A percentile compares a stretch with the other conserved stretches of the same genome.
Evolutionary conservation across 2,797 vertebrate species (phyloP).

Genomic region (Salmo trutta): DNA sequence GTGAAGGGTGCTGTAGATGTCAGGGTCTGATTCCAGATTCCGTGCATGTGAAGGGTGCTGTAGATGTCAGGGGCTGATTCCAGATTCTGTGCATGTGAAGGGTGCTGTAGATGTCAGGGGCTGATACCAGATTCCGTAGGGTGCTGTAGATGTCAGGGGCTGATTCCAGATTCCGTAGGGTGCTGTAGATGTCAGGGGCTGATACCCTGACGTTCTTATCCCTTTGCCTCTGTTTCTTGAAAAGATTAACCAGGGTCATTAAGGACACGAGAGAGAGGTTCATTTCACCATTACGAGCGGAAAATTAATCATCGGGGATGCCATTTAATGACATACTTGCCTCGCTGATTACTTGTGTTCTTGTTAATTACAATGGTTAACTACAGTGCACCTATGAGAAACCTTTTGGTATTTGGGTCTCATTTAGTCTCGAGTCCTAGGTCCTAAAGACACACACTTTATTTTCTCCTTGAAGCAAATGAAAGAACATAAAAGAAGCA

Average conservation of each 20-base stretch:
- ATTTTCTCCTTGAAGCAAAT: slow-evolving; percentile 74
- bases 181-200: slow-evolving; percentile 15
- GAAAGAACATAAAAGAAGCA: slow-evolving; percentile 77
- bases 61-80: too few species aligned
- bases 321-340: slow-evolving; percentile 86
- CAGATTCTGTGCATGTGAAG: too few species aligned
- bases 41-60: too few species aligned
- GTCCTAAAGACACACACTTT: slow-evolving; percentile 66
- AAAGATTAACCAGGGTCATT: slow-evolving; percentile 83
- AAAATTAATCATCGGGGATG: slow-evolving; percentile 88
- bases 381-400: slow-evolving; percentile 78
- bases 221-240: slow-evolving; percentile 70
- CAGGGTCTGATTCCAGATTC: too few species aligned
- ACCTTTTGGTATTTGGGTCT: slow-evolving; percentile 74
- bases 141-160: not conserved
- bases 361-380: slow-evolving; percentile 87
- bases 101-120: too few species aligned
- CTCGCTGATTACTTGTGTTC: slow-evolving; percentile 85
- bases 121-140: too few species aligned
- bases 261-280: slow-evolving; percentile 80
- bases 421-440: slow-evolving; percentile 51
- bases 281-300: slow-evolving; percentile 81
- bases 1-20: too few species aligned
- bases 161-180: not conserved
- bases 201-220: not conserved